Percentiles rank a stretch among this genome's conserved stretches.
Conservation (phyloP, 2,797 vertebrate species). For the Prionace glauca region DNA sequence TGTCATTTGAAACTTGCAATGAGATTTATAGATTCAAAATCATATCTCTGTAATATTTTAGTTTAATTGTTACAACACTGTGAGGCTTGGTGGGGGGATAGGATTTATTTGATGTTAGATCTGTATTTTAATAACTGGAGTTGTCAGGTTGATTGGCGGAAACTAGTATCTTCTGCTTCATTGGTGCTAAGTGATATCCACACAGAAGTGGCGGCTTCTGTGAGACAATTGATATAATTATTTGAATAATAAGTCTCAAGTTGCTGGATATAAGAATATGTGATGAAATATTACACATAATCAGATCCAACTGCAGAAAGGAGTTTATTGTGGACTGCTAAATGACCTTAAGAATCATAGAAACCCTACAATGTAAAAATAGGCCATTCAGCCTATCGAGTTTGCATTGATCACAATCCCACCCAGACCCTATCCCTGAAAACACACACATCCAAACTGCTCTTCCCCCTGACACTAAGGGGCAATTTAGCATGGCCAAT, state of each 20-base stretch:
- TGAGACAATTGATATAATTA: neutral
- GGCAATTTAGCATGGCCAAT: no score
- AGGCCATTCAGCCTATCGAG: no score
- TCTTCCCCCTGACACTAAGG: no score
- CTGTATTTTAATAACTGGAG: neutral
- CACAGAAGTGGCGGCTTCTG: neutral
- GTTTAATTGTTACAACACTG: neutral
- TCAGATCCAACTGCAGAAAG: neutral
- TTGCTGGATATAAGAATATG: neutral
- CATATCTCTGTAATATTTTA: neutral
- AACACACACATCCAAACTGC: no score
- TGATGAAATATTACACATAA: neutral
- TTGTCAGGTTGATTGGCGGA: neutral
- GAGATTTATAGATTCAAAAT: conserved; percentile 18
- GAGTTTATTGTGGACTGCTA: neutral
- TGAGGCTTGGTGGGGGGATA: neutral
- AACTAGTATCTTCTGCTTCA: neutral
- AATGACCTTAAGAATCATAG: neutral
- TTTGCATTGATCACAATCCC: no score
- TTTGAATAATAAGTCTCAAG: neutral
- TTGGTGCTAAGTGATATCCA: neutral
- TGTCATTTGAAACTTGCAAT: neutral
- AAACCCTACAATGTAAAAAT: no score
- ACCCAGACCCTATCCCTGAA: no score
- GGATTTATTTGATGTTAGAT: neutral